Conservation (phyloP, 2,797 vertebrate species). For the Pseudotriccus pelzelni region DNA sequence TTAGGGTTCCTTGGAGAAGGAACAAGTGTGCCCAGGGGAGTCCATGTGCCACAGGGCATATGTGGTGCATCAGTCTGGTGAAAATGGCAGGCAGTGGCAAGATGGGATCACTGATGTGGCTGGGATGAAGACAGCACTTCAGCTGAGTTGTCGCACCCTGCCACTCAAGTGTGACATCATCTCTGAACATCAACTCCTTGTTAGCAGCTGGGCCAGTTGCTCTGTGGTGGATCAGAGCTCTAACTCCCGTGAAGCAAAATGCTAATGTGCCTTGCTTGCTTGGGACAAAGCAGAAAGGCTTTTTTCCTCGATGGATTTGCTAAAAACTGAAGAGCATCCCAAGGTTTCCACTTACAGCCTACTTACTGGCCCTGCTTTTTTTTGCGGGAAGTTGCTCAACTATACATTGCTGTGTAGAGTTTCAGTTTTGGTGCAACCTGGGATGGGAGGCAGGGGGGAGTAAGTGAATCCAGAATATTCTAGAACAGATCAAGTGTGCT, state of each 20-base stretch:
- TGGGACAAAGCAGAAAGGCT: neutral
- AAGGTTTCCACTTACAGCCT: neutral
- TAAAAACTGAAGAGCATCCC: neutral
- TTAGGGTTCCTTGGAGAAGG: neutral
- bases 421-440: neutral
- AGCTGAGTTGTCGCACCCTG: neutral
- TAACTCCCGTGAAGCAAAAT: neutral
- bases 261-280: neutral
- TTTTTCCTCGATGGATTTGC: neutral
- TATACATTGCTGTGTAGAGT: neutral
- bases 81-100: neutral
- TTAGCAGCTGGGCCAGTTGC: neutral
- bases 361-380: neutral
- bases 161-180: neutral
- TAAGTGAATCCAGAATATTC: neutral
- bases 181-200: neutral
- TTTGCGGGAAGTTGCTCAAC: neutral
- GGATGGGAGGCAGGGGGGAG: accelerated
- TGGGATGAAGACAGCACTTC: neutral
- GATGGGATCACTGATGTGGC: neutral
- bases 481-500: neutral
- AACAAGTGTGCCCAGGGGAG: neutral
- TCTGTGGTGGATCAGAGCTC: accelerated
- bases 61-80: accelerated
- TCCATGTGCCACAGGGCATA: accelerated